Evolutionary conservation across 92 coral and sea anemone species (phyloP).

Genomic region (Siderastrea siderea): DNA sequence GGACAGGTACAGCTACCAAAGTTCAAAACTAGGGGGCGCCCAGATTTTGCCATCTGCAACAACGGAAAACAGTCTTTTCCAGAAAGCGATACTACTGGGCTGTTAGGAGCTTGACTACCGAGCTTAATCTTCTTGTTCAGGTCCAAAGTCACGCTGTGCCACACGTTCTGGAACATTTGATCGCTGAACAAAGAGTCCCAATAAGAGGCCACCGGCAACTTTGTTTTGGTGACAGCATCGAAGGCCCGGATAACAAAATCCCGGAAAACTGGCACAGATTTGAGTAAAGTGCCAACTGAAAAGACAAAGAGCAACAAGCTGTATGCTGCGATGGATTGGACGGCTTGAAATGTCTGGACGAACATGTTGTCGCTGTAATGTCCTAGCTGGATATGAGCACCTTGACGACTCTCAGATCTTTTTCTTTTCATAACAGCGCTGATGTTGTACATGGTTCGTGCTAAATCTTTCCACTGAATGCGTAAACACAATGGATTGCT

Average conservation of each 20-base stretch:
- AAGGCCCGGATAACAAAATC: conserved; percentile 53
- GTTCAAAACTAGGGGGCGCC: conserved; percentile 78
- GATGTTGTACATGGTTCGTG: conserved; percentile 40
- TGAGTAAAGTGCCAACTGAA: conserved; percentile 65
- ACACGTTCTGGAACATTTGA: conserved; percentile 83
- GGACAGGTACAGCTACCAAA: conserved; percentile 90
- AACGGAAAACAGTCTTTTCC: conserved; percentile 56
- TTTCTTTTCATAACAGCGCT: conserved; percentile 23
- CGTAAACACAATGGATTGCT: conserved; percentile 34
- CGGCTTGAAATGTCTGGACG: conserved; percentile 13
- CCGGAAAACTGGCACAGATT: conserved; percentile 70
- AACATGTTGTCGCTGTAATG: conserved; percentile 38
- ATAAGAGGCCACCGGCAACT: conserved; percentile 73
- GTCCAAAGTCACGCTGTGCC: conserved; percentile 82
- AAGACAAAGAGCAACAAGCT: conserved; percentile 48
- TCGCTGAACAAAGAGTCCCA: conserved; percentile 87
- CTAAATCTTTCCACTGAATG: conserved; percentile 17
- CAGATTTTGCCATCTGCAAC: conserved; percentile 61
- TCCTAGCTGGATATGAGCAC: conserved; percentile 10
- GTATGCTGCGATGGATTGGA: conserved; percentile 51
- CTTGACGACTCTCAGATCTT: not conserved
- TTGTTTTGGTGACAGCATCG: conserved; percentile 72
- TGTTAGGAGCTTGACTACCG: conserved; percentile 72
- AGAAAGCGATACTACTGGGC: conserved; percentile 73
- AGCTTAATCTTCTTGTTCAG: conserved; percentile 67